Evolutionary conservation across 2,888 invertebrate species (phyloP), one percentile per base, ranked within the genome.

Genomic region (Nemotelus pantherinus): DNA sequence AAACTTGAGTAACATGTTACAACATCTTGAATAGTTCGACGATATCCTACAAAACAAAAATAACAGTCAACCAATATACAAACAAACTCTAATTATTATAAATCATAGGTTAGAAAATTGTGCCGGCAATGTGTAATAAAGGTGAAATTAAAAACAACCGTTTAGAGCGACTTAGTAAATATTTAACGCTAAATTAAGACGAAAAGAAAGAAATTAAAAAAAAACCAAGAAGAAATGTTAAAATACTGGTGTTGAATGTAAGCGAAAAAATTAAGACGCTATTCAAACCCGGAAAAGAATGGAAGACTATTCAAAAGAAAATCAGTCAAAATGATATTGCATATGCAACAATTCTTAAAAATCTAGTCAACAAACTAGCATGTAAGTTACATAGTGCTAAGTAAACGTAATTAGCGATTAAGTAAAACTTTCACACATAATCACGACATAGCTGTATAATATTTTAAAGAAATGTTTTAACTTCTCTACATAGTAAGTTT

Each of bases 41-140:
- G 25, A 25, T 25, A 25, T 25, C 25, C 25, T 25, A 25, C 25
- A 25, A 25, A 25, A 25, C 25, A 25, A 25, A 25, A 25, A 25
- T 25, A 25, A 25, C 25, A 25, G 25, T 25, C 25, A 25, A 25
- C 25, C 25, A 25, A 25, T 25, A 25, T 25, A 25, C 25, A 25
- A 25, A 25, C 25, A 25, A 25, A 25, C 25, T 25, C 25, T 25
- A 1, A 25, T 25, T 25, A 25, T 63, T 63, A 43, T 63, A n/a
- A 63, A 63, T 63, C 2, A 5, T 41, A 39, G 63, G 39, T 39
- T 60, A 57, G 25, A 74, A 72, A 70, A 77, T 78, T 81, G 83
- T 82, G 84, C 84, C 84, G 84, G 84, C 81, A 82, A 83, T 81
- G 84, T 84, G 84, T 84, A 84, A 84, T 84, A 84, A 78, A 78